Evolutionary conservation across 2,797 vertebrate species (phyloP).

Genomic region (Neostethus bicornis): DNA sequence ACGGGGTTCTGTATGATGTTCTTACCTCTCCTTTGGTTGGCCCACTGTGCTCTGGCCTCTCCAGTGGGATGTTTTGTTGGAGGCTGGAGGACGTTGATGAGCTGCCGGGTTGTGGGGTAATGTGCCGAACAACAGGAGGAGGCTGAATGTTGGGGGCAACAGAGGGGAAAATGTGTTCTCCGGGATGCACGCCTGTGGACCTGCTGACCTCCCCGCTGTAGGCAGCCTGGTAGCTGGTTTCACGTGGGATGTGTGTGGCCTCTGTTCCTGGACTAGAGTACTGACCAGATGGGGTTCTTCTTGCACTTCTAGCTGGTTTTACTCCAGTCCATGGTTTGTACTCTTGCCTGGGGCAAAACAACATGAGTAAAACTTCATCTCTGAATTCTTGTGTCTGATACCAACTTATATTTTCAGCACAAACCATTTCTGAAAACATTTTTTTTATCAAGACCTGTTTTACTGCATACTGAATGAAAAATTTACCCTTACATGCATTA

Average conservation of each 20-base stretch:
- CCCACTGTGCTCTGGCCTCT: constrained; percentile 51
- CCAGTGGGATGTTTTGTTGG: constrained; percentile 51
- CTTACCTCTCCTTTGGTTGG: constrained; percentile 68
- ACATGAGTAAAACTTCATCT: constrained; percentile 12
- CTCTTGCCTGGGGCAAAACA: constrained; percentile 82
- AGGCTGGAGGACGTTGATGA: constrained; percentile 29
- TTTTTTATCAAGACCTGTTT: not conserved
- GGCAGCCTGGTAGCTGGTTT: constrained; percentile 88
- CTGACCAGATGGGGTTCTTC: constrained; percentile 74
- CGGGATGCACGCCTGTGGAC: constrained; percentile 55
- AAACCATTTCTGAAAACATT: not conserved
- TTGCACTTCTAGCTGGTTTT: constrained; percentile 84
- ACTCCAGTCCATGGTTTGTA: constrained; percentile 87
- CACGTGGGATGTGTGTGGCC: constrained; percentile 66
- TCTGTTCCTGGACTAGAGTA: constrained; percentile 79
- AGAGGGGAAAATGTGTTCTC: constrained; percentile 33
- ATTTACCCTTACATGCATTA: not conserved
- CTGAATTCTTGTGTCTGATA: not conserved
- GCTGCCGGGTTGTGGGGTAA: constrained; percentile 26
- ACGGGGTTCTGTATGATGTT: not conserved
- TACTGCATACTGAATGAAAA: constrained; percentile 2
- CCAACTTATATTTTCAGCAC: not conserved
- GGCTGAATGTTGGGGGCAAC: constrained; percentile 49
- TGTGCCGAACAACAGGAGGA: constrained; percentile 29
- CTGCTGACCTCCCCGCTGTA: constrained; percentile 81